Conservation (phyloP, 1,140 invertebrate species). For the Hydropsyche tenuis region DNA sequence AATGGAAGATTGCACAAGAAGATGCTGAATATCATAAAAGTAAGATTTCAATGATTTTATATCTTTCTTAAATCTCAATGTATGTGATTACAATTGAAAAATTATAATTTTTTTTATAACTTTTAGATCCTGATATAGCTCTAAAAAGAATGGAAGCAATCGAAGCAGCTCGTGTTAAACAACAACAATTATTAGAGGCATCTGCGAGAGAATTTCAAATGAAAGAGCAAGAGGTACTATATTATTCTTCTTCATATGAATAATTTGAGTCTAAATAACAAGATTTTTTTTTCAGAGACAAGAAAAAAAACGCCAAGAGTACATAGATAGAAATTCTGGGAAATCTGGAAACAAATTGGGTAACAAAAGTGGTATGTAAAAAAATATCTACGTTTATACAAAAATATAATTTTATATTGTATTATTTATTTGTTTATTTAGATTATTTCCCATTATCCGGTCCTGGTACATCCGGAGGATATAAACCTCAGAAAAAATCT, state of each 20-base stretch:
- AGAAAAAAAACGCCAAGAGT: conserved; percentile 27
- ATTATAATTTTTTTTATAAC: too few relatives aligned
- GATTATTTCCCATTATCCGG: conserved; percentile 37
- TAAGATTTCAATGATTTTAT: neutral
- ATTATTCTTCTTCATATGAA: neutral
- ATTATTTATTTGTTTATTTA: conserved; percentile 2
- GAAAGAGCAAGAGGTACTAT: conserved; percentile 36
- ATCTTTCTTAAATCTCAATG: neutral
- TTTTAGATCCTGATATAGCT: conserved; percentile 30
- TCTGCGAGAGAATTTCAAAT: conserved; percentile 17
- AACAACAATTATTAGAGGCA: conserved; percentile 26
- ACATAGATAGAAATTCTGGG: conserved; percentile 14
- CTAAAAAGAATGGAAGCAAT: conserved; percentile 34
- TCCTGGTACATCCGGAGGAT: conserved; percentile 30
- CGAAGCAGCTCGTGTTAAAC: conserved; percentile 28
- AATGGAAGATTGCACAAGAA: conserved; percentile 28
- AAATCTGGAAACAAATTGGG: conserved; percentile 32
- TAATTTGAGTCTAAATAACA: conserved; percentile 10
- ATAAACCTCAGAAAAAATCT: conserved; percentile 34
- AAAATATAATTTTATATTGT: neutral
- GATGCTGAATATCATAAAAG: conserved; percentile 36
- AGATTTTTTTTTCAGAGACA: conserved; percentile 1
- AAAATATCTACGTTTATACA: neutral
- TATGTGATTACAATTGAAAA: neutral
- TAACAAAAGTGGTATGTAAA: conserved; percentile 17